Percentiles rank a stretch among this genome's conserved stretches.
Conservation (phyloP, 2,113 vertebrate species). For the Cercocebus atys region DNA sequence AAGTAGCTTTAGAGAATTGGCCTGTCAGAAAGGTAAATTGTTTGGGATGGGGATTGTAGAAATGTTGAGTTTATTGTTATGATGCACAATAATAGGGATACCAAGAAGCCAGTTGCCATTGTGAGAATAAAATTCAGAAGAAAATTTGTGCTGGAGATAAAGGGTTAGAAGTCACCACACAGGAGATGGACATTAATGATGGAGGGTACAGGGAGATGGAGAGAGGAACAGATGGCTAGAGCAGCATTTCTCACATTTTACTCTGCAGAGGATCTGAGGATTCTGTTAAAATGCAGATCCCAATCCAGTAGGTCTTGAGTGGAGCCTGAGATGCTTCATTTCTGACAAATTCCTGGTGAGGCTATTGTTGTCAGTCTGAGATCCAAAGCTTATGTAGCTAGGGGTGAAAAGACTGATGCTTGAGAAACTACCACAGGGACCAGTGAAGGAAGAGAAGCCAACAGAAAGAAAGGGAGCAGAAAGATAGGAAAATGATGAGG, state of each 20-base stretch:
- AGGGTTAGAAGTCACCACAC: background rate
- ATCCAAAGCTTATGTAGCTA: background rate
- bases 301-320: background rate
- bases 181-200: background rate
- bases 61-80: background rate
- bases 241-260: too few relatives aligned
- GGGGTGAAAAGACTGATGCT: background rate
- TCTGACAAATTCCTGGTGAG: background rate
- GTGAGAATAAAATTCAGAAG: background rate
- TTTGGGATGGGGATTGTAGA: background rate
- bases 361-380: background rate
- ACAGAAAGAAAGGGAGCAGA: background rate
- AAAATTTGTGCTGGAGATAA: background rate
- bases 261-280: rapidly evolving
- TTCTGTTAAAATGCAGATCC: background rate
- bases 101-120: background rate
- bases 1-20: background rate
- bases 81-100: background rate
- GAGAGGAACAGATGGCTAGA: background rate
- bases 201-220: background rate
- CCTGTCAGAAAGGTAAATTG: background rate
- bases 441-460: background rate
- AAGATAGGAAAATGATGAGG: background rate
- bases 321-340: background rate
- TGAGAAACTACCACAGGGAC: background rate